Conservation (phyloP, 1,140 invertebrate species). For the Drosophila biarmipes region DNA sequence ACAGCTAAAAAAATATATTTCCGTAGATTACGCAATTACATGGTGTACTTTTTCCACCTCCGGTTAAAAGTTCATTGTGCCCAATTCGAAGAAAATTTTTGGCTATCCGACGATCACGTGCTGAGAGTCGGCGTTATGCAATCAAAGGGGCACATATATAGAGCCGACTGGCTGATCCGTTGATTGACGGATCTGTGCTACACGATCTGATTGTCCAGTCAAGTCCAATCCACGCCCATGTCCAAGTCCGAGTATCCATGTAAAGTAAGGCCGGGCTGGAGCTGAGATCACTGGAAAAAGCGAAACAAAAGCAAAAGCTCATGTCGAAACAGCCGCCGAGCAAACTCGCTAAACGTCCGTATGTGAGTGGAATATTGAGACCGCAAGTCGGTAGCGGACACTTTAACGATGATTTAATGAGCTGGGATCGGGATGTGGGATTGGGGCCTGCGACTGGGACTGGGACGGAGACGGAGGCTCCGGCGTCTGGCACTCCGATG, state of each 20-base stretch:
- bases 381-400: conserved; percentile 50
- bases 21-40: neutral
- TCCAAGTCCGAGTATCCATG: conserved; percentile 27
- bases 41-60: neutral
- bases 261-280: conserved; percentile 25
- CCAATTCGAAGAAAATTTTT: conserved; percentile 42
- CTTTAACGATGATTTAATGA: conserved; percentile 72
- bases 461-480: conserved; percentile 3
- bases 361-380: conserved; percentile 64
- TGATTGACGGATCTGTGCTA: conserved; percentile 81
- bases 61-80: conserved; percentile 59
- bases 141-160: conserved; percentile 35
- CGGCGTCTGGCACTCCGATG: conserved; percentile 24
- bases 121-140: conserved; percentile 49
- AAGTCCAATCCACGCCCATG: conserved; percentile 40
- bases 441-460: no score
- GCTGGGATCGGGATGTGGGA: conserved; percentile 5
- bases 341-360: conserved; percentile 46
- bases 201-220: conserved; percentile 35
- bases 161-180: conserved; percentile 32
- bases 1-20: neutral
- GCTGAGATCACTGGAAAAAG: conserved; percentile 56
- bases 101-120: conserved; percentile 51
- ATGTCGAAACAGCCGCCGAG: conserved; percentile 44
- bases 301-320: conserved; percentile 37